Conservation (phyloP, 2,113 vertebrate species). For the Sardina pilchardus region DNA sequence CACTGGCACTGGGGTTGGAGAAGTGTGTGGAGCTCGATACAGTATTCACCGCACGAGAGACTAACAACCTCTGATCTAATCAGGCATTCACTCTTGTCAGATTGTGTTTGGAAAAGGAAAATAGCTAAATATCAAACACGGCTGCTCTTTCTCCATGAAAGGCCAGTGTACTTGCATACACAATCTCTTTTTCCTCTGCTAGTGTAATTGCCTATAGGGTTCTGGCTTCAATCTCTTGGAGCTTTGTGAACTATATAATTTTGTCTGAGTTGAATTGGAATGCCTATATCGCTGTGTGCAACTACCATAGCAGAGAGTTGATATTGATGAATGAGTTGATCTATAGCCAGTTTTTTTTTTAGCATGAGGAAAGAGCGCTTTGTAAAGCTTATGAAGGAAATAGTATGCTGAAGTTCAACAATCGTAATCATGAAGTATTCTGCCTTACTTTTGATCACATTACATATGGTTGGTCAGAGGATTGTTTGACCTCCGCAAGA, state of each 20-base stretch:
- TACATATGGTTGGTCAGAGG: background rate
- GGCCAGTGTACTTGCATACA: background rate
- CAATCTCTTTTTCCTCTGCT: background rate
- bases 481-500: background rate
- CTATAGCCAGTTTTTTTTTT: background rate
- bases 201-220: background rate
- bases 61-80: slow-evolving; percentile 15
- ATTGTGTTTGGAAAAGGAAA: background rate
- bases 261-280: background rate
- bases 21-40: background rate
- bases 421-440: background rate
- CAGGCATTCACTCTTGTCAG: background rate
- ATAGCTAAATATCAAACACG: background rate
- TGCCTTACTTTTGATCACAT: background rate
- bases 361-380: no score
- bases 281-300: background rate
- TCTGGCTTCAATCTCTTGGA: background rate
- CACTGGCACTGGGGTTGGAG: slow-evolving; percentile 10
- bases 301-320: background rate
- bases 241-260: background rate
- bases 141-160: background rate
- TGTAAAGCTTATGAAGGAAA: background rate
- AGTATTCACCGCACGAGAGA: background rate
- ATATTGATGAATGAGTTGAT: background rate
- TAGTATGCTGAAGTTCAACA: background rate